Percentiles rank a stretch among this genome's conserved stretches.
These are phyloP conservation scores for Malurus splendens DNA, from an alignment of 2,797 vertebrate genomes.

Conservation along the genomic window DNA sequence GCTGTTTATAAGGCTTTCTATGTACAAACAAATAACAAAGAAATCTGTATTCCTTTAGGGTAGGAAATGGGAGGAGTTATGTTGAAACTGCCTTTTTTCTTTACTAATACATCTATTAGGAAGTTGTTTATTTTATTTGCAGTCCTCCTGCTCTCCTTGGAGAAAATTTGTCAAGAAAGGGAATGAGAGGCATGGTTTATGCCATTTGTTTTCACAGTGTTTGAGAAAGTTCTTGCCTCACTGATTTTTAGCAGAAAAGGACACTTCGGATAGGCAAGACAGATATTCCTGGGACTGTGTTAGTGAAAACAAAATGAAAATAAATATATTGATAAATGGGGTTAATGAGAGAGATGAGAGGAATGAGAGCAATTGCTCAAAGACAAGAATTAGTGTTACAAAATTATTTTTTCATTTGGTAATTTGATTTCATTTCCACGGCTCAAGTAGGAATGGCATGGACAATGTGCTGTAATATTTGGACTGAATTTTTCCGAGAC, in stretches of 20 bases:
- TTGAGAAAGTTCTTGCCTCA: background rate
- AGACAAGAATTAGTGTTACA: background rate
- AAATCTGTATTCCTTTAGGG: background rate
- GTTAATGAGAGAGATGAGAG: background rate
- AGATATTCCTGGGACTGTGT: background rate
- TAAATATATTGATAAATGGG: background rate
- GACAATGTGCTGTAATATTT: background rate
- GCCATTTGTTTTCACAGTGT: background rate
- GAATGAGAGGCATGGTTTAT: background rate
- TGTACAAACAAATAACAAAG: background rate
- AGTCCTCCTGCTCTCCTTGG: background rate
- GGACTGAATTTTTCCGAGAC: background rate
- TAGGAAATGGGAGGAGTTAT: background rate
- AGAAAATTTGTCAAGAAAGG: background rate
- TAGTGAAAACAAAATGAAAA: background rate
- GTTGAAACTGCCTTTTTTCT: background rate
- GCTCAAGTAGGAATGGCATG: background rate
- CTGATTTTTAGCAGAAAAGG: background rate
- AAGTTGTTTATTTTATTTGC: background rate
- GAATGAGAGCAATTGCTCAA: background rate
- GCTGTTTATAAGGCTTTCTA: background rate
- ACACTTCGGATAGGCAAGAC: background rate
- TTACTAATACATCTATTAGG: background rate
- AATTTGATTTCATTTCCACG: background rate
- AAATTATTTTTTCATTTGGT: background rate